Conservation (phyloP, 2,797 vertebrate genomes). For the Pangasius larnaudii region DNA sequence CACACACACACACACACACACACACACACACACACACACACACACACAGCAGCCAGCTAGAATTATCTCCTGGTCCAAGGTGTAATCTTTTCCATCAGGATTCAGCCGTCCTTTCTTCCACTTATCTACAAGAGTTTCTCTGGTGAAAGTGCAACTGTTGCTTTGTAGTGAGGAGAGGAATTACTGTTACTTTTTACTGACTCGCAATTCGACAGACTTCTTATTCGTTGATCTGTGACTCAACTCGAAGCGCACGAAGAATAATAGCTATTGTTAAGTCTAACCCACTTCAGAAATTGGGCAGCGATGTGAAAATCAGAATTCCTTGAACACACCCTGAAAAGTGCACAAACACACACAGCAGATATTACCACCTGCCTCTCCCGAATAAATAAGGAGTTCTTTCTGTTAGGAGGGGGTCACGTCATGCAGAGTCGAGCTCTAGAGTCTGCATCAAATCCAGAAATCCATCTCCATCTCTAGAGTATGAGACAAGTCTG, state of each 20-base stretch:
- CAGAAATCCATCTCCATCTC: not conserved
- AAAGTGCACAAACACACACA: not conserved
- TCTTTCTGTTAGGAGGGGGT: not conserved
- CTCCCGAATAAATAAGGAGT: not conserved
- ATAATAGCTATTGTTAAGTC: not conserved
- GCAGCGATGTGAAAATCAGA: not conserved
- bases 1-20: slow-evolving; percentile 9
- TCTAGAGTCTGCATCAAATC: not conserved
- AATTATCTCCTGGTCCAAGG: not conserved
- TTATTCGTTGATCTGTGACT: not conserved
- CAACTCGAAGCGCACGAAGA: not conserved
- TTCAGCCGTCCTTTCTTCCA: not conserved
- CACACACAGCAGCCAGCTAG: not conserved
- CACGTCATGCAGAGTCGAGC: not conserved
- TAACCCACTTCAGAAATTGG: not conserved
- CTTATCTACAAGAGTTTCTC: not conserved
- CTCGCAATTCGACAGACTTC: not conserved
- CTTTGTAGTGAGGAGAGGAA: not conserved
- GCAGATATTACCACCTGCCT: not conserved
- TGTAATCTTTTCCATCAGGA: slow-evolving; percentile 10
- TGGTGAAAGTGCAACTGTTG: not conserved
- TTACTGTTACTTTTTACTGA: not conserved
- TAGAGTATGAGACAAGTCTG: not conserved
- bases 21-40: slow-evolving; percentile 11
- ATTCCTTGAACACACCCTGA: not conserved